Evolutionary conservation across 2,888 invertebrate species (phyloP).

Genomic region (Osedax frankpressi): DNA sequence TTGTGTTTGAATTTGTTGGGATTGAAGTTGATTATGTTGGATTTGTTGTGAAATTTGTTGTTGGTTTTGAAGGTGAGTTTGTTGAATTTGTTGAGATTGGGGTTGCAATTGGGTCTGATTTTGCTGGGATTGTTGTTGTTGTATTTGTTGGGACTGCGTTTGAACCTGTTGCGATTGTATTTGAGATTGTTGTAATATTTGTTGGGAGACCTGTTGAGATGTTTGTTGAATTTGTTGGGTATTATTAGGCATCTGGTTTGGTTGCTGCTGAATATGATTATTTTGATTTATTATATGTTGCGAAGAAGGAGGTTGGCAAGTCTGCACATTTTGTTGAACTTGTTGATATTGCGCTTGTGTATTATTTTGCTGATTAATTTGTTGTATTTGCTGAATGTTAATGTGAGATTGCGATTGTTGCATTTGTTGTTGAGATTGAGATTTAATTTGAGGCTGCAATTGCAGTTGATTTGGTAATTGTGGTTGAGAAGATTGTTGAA

Average conservation of each 20-base stretch:
- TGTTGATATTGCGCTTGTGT: conserved; percentile 15
- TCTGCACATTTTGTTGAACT: conserved; percentile 2
- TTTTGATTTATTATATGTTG: conserved; percentile 14
- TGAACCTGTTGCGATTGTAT: not conserved
- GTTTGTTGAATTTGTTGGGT: conserved; percentile 4
- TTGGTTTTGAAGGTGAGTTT: no score
- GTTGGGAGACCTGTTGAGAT: conserved; percentile 13
- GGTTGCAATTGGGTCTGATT: conserved; percentile 9
- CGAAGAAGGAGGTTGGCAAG: not conserved
- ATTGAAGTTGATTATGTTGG: conserved; percentile 13
- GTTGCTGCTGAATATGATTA: conserved; percentile 10
- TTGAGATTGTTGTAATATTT: not conserved
- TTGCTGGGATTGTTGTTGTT: conserved; percentile 6
- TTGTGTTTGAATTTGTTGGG: not conserved
- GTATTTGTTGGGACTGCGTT: conserved; percentile 8
- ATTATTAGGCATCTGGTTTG: not conserved
- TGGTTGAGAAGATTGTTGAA: not conserved
- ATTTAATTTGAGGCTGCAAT: not conserved
- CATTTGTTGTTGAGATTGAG: not conserved
- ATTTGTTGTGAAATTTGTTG: conserved; percentile 17
- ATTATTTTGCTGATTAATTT: conserved; percentile 12
- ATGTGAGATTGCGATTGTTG: not conserved
- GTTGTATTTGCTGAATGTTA: not conserved
- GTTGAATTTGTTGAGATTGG: conserved; percentile 9
- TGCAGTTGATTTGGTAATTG: not conserved